Conservation (phyloP, 2,113 vertebrate species). For the Martes martes region DNA sequence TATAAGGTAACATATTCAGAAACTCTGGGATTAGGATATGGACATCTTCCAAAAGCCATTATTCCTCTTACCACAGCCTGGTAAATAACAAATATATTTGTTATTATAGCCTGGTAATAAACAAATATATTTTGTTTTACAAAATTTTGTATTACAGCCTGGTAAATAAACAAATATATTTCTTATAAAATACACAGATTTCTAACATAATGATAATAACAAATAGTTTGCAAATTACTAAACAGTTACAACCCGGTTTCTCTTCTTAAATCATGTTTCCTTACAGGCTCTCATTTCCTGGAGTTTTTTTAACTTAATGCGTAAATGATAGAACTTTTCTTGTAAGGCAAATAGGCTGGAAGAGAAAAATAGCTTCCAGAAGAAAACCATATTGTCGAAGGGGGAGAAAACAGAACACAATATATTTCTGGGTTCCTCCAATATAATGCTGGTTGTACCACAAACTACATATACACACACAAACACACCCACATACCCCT, state of each 20-base stretch:
- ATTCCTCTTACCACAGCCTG: neutral
- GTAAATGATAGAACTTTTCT: neutral
- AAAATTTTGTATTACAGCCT: too few species aligned
- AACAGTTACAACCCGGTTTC: neutral
- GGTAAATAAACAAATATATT: neutral
- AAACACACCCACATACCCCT: too few species aligned
- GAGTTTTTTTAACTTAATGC: neutral
- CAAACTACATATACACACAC: neutral
- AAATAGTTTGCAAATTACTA: neutral
- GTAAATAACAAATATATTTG: neutral
- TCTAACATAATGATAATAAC: neutral
- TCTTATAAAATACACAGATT: neutral
- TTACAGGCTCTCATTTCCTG: neutral
- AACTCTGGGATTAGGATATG: neutral
- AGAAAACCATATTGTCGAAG: neutral
- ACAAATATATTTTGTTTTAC: too few species aligned
- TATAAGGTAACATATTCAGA: neutral
- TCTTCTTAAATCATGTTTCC: neutral
- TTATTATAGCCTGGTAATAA: too few species aligned
- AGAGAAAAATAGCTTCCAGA: neutral
- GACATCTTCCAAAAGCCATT: neutral
- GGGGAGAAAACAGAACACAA: neutral
- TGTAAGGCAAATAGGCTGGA: neutral
- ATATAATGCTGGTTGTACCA: neutral
- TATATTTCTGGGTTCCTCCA: neutral